Evolutionary conservation across 2,113 vertebrate genomes (phyloP).

Genomic region (Thalassoma bifasciatum): DNA sequence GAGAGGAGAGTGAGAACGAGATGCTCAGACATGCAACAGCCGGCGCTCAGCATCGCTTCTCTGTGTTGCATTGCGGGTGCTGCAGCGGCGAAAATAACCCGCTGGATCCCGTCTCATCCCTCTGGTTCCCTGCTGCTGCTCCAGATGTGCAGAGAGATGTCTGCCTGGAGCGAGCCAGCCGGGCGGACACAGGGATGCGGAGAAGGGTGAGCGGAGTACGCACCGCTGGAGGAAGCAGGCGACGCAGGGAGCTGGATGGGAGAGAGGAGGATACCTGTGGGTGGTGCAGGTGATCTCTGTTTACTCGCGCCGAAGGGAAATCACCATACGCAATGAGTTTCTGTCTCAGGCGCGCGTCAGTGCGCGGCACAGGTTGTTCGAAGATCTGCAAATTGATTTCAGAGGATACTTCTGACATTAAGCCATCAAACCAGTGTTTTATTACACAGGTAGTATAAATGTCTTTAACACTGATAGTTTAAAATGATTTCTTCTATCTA

Average conservation of each 20-base stretch:
- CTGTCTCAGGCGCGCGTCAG: background rate
- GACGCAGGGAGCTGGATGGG: conserved; percentile 19
- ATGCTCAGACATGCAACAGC: conserved; percentile 60
- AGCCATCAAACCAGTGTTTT: background rate
- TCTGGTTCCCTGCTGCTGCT: conserved; percentile 5
- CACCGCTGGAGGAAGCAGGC: background rate
- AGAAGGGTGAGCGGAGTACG: background rate
- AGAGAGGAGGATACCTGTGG: conserved; percentile 46
- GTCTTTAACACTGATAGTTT: too few species aligned
- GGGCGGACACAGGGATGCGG: conserved; percentile 13
- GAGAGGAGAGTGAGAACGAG: background rate
- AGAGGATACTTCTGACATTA: background rate
- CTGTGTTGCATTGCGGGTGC: conserved; percentile 79
- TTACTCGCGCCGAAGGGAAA: background rate
- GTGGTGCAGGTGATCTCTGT: conserved; percentile 12
- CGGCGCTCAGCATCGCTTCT: conserved; percentile 50
- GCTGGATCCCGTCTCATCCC: conserved; percentile 12
- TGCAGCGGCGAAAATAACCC: conserved; percentile 22
- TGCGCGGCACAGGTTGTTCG: background rate
- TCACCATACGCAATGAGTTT: background rate
- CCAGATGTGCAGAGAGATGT: conserved; percentile 58
- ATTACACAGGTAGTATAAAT: too few species aligned
- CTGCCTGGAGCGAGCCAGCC: conserved; percentile 1
- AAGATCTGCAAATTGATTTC: background rate
- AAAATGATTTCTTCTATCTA: too few species aligned